Percentiles rank a stretch among this genome's conserved stretches.
Evolutionary conservation across 2,113 vertebrate species (phyloP).

Genomic region (Notothenia rossii): DNA sequence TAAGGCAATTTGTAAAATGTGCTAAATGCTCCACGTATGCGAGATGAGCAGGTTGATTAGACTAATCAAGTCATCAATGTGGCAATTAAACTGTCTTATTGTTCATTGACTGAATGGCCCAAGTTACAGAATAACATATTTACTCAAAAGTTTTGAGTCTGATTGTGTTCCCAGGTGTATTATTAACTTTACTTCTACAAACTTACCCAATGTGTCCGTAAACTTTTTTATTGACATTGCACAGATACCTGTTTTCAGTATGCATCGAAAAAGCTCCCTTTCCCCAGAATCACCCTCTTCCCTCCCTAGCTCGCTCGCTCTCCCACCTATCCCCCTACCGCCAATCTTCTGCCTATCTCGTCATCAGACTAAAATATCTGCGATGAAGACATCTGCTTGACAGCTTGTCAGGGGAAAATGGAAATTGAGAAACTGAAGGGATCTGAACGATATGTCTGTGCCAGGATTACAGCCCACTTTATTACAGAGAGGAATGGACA

Average conservation of each 20-base stretch:
- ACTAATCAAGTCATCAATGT: slow-evolving; percentile 46
- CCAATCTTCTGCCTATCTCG: slow-evolving; percentile 64
- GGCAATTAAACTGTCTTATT: slow-evolving; percentile 40
- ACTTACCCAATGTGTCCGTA: slow-evolving; percentile 22
- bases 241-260: slow-evolving; percentile 34
- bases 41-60: slow-evolving; percentile 55
- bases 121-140: slow-evolving; percentile 29
- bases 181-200: not conserved
- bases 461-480: slow-evolving; percentile 74
- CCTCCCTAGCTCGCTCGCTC: slow-evolving; percentile 16
- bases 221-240: slow-evolving; percentile 51
- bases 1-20: slow-evolving; percentile 17
- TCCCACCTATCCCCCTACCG: slow-evolving; percentile 35
- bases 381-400: slow-evolving; percentile 78
- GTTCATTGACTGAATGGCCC: slow-evolving; percentile 8
- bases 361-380: slow-evolving; percentile 78
- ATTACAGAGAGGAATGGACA: slow-evolving; percentile 70
- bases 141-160: slow-evolving; percentile 28
- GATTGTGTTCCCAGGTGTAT: slow-evolving; percentile 24
- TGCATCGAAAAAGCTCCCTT: slow-evolving; percentile 50
- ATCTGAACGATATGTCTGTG: slow-evolving; percentile 75
- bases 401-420: slow-evolving; percentile 79
- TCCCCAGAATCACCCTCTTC: slow-evolving; percentile 31
- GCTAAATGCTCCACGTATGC: slow-evolving; percentile 20
- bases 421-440: slow-evolving; percentile 75